A percentile compares a stretch with the other conserved stretches of the same genome.
Conservation (phyloP, 2,113 vertebrate genomes). For the Otus sunia region DNA sequence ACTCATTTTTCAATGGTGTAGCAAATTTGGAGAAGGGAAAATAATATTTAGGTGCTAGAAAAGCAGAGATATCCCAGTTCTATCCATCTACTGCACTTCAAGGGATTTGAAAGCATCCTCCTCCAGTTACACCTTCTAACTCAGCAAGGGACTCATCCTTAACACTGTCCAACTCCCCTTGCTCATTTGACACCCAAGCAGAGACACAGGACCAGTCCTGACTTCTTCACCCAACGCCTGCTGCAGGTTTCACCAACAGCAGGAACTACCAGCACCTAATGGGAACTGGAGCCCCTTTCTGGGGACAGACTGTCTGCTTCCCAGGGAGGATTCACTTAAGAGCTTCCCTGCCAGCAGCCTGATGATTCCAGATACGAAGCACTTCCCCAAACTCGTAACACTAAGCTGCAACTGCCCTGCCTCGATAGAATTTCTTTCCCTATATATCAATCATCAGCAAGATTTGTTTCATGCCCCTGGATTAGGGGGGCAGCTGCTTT, state of each 20-base stretch:
- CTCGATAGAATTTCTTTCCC: not conserved
- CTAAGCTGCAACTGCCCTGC: not conserved
- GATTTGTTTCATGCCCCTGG: not conserved
- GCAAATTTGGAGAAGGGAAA: not conserved
- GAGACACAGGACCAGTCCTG: not conserved
- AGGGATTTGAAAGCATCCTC: not conserved
- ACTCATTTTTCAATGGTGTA: not conserved
- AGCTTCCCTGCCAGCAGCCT: not conserved
- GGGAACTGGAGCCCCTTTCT: not conserved
- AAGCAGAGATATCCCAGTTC: not conserved
- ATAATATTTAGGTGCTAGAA: not conserved
- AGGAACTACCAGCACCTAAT: not conserved
- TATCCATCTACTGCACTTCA: not conserved
- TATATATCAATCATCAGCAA: slow-evolving; percentile 1
- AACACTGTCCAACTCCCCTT: not conserved
- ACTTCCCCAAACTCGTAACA: not conserved
- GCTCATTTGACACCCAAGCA: not conserved
- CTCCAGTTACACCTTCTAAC: not conserved
- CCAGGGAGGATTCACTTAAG: not conserved
- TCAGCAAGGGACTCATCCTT: not conserved
- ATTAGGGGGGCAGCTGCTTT: slow-evolving; percentile 31
- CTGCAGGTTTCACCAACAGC: not conserved
- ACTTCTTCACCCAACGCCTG: not conserved
- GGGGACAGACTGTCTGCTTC: not conserved
- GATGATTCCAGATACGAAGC: not conserved